Evolutionary conservation across 2,888 invertebrate genomes (phyloP).

Genomic region (Ctena decussata): DNA sequence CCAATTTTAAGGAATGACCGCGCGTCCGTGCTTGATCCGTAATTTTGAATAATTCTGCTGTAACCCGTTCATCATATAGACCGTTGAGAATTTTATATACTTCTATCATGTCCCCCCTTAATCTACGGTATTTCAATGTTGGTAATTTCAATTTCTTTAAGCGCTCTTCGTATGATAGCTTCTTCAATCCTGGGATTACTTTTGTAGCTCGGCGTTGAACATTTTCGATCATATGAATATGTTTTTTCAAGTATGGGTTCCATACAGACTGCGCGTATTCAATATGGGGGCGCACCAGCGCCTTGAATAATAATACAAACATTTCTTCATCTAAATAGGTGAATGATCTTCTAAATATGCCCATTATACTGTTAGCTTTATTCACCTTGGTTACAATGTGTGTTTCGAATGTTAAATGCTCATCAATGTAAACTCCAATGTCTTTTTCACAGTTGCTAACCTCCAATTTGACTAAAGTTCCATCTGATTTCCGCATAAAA

Average conservation of each 20-base stretch:
- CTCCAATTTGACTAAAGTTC: not conserved
- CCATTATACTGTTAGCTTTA: constrained; percentile 31
- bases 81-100: not conserved
- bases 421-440: not conserved
- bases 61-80: not conserved
- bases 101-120: constrained; percentile 35
- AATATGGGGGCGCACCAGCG: constrained; percentile 16
- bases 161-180: constrained; percentile 24
- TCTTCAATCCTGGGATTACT: constrained; percentile 5
- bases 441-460: constrained; percentile 1
- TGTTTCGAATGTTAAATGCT: constrained; percentile 1
- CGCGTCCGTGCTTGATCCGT: constrained; percentile 3
- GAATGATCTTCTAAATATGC: constrained; percentile 18
- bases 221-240: constrained; percentile 11
- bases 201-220: constrained; percentile 42
- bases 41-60: too few relatives aligned
- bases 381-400: not conserved
- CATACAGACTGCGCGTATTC: constrained; percentile 10
- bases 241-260: constrained; percentile 2
- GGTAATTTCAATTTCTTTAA: constrained; percentile 22
- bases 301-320: constrained; percentile 3
- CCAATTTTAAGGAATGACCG: not conserved
- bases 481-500: not conserved
- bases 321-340: constrained; percentile 20
- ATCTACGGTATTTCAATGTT: constrained; percentile 19